These are phyloP conservation scores for Drosophila pandora DNA, from an alignment of 1,140 invertebrate genomes.

Conservation along the genomic window DNA sequence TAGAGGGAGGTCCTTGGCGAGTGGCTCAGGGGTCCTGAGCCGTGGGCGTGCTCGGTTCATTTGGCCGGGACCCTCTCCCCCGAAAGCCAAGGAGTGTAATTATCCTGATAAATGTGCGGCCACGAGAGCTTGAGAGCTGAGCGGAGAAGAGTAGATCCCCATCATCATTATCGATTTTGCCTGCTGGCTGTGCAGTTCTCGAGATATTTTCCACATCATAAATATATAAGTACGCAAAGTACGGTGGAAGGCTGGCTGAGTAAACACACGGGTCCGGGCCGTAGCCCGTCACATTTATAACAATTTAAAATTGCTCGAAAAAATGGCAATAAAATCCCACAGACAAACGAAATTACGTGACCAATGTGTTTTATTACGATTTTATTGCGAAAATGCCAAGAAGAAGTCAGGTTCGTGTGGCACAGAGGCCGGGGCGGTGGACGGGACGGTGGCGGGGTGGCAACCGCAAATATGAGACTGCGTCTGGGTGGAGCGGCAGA, in stretches of 20 bases:
- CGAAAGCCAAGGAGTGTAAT: slow-evolving; percentile 30
- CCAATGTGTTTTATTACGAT: slow-evolving; percentile 84
- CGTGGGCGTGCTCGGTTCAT: slow-evolving; percentile 44
- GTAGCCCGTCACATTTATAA: slow-evolving; percentile 77
- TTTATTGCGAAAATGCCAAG: slow-evolving; percentile 82
- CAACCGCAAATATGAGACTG: slow-evolving; percentile 78
- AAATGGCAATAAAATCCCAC: slow-evolving; percentile 84
- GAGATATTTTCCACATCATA: slow-evolving; percentile 82
- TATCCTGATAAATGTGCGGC: slow-evolving; percentile 64
- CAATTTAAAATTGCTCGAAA: slow-evolving; percentile 82
- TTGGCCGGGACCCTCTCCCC: slow-evolving; percentile 12
- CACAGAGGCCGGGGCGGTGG: neutral
- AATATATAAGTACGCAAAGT: slow-evolving; percentile 70
- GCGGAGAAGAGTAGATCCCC: slow-evolving; percentile 10
- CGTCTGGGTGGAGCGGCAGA: slow-evolving; percentile 63
- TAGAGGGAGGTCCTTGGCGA: slow-evolving; percentile 16
- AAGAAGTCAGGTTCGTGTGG: slow-evolving; percentile 64
- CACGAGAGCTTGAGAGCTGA: neutral
- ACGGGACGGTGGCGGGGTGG: neutral
- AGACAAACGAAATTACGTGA: slow-evolving; percentile 84
- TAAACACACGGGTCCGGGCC: slow-evolving; percentile 67
- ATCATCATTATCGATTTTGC: slow-evolving; percentile 69
- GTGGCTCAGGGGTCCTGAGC: slow-evolving; percentile 2
- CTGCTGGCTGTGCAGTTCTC: slow-evolving; percentile 45
- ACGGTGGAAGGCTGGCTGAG: slow-evolving; percentile 21